Percentiles rank a stretch among this genome's conserved stretches.
phyloP scores from a whole-genome alignment of 2,797 vertebrate species.

The Cephalopachus bancanus region DNA sequence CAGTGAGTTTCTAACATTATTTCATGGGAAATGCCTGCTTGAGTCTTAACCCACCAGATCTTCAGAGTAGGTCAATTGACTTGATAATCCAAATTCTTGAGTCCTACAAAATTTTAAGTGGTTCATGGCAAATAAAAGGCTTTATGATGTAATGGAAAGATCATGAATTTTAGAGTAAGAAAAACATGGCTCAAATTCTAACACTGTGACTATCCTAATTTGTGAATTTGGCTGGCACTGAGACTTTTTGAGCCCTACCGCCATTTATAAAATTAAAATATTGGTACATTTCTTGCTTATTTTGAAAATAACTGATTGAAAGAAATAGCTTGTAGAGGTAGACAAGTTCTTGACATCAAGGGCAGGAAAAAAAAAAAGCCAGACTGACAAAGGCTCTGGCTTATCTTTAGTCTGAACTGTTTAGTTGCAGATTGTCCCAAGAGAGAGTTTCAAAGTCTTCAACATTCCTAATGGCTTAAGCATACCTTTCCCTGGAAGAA shows the following conservation, averaged over 20 bases:
- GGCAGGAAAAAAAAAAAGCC: fast-evolving
- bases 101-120: neutral
- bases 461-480: neutral
- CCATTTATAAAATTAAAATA: neutral
- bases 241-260: neutral
- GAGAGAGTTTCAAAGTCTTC: neutral
- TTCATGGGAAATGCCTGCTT: neutral
- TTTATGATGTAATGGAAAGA: neutral
- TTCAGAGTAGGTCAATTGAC: neutral
- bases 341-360: neutral
- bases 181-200: neutral
- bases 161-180: neutral
- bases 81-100: neutral
- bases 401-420: neutral
- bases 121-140: neutral
- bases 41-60: neutral
- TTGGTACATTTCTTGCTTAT: neutral
- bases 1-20: neutral
- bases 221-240: neutral
- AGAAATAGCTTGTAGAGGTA: neutral
- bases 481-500: neutral
- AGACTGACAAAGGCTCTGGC: neutral
- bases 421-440: neutral
- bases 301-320: neutral
- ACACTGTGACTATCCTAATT: neutral